Percentiles rank a stretch among this genome's conserved stretches.
These are phyloP conservation scores for Drosophila peninsularis DNA, from an alignment of 2,888 invertebrate species.

Conservation along the genomic window DNA sequence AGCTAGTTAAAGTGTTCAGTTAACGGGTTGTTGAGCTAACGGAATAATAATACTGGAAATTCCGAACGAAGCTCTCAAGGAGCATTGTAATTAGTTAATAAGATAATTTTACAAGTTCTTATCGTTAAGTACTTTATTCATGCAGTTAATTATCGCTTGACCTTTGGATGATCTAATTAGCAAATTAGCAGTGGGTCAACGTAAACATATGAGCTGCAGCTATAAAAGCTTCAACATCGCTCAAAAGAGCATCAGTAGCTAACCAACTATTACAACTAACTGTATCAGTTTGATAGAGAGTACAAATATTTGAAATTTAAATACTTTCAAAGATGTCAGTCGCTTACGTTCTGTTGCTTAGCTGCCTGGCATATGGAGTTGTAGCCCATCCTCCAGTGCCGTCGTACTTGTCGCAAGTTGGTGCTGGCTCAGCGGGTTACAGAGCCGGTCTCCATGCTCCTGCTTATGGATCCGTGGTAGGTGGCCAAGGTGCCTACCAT, in stretches of 20 bases:
- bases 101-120: not conserved
- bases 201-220: slow-evolving; percentile 1
- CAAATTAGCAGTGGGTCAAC: not conserved
- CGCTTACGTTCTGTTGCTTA: slow-evolving; percentile 24
- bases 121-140: not conserved
- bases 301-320: not conserved
- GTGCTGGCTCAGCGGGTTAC: not conserved
- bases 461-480: not conserved
- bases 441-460: not conserved
- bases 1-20: not conserved
- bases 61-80: not conserved
- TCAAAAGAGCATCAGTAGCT: slow-evolving; percentile 43
- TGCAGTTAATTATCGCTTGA: not conserved
- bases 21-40: not conserved
- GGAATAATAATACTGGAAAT: not conserved
- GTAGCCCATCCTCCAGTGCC: slow-evolving; percentile 20
- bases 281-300: not conserved
- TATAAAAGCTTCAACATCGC: slow-evolving; percentile 46
- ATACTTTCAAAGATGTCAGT: slow-evolving; percentile 23
- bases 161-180: slow-evolving; percentile 14
- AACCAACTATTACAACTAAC: slow-evolving; percentile 18
- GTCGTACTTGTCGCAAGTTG: slow-evolving; percentile 17
- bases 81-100: slow-evolving; percentile 8
- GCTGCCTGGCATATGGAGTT: slow-evolving; percentile 29
- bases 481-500: not conserved